Evolutionary conservation across 2,888 invertebrate species (phyloP).

Genomic region (Drosophila kokeensis): DNA sequence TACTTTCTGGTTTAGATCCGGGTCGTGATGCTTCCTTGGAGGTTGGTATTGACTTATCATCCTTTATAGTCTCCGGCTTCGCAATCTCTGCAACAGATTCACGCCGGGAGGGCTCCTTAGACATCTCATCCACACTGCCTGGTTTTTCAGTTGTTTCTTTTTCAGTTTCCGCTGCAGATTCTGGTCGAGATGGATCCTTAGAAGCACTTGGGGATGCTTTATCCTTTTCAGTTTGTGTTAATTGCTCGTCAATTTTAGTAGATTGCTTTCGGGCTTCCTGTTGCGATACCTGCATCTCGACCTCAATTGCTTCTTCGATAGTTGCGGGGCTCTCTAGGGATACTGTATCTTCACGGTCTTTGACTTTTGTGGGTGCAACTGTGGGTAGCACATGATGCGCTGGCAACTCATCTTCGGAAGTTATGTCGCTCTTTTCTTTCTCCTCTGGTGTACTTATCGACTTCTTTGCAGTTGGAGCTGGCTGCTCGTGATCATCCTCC

Average conservation of each 20-base stretch:
- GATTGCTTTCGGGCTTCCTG: constrained; percentile 52
- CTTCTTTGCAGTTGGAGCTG: constrained; percentile 57
- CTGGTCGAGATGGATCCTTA: not conserved
- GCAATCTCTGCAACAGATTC: constrained; percentile 37
- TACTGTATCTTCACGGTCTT: constrained; percentile 79
- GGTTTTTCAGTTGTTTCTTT: constrained; percentile 7
- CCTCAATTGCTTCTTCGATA: constrained; percentile 84
- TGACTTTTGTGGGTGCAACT: constrained; percentile 59
- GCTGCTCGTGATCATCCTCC: constrained; percentile 3
- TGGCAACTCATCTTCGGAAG: constrained; percentile 85
- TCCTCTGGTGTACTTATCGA: constrained; percentile 76
- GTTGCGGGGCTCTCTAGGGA: constrained; percentile 84
- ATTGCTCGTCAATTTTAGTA: constrained; percentile 19
- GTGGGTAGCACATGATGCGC: constrained; percentile 59
- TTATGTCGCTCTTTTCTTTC: constrained; percentile 81
- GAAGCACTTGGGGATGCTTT: not conserved
- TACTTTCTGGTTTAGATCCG: constrained; percentile 39
- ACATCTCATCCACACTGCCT: constrained; percentile 15
- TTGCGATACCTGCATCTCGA: constrained; percentile 74
- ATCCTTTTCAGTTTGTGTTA: constrained; percentile 1
- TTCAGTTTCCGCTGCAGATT: constrained; percentile 31
- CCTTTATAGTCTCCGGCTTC: constrained; percentile 14
- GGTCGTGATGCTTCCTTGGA: constrained; percentile 41
- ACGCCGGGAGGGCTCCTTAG: constrained; percentile 23
- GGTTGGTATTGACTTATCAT: constrained; percentile 9